Conservation (phyloP, 2,113 vertebrate genomes). For the Corythornis madagascariensis region DNA sequence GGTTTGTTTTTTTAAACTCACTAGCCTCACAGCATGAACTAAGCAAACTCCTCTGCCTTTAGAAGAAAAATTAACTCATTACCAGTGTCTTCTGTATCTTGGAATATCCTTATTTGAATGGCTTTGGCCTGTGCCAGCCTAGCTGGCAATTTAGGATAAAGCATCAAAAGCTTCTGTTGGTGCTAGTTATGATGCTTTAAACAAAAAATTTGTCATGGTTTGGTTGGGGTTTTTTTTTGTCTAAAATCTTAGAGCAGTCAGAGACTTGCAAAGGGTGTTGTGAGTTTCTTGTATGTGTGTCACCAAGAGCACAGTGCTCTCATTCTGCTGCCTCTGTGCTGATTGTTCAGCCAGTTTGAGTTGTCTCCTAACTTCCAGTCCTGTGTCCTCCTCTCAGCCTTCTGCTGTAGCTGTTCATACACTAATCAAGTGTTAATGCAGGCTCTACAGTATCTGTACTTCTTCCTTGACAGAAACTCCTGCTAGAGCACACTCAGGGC, state of each 20-base stretch:
- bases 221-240: not conserved
- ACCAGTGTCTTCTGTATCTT: not conserved
- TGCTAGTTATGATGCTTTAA: not conserved
- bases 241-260: not conserved
- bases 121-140: not conserved
- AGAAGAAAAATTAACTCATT: not conserved
- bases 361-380: not conserved
- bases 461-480: slow-evolving; percentile 64
- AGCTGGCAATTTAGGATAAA: not conserved
- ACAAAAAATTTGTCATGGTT: not conserved
- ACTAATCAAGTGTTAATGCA: not conserved
- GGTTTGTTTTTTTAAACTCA: not conserved
- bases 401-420: not conserved
- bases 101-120: not conserved
- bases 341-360: not conserved
- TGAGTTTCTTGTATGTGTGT: not conserved
- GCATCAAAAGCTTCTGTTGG: not conserved
- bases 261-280: not conserved
- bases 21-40: not conserved
- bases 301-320: not conserved
- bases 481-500: slow-evolving; percentile 35
- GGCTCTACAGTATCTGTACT: slow-evolving; percentile 50
- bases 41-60: not conserved
- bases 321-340: not conserved
- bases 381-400: not conserved